Base-by-base conservation (phyloP, 2,888 invertebrate species). In the Catocala nupta region DNA sequence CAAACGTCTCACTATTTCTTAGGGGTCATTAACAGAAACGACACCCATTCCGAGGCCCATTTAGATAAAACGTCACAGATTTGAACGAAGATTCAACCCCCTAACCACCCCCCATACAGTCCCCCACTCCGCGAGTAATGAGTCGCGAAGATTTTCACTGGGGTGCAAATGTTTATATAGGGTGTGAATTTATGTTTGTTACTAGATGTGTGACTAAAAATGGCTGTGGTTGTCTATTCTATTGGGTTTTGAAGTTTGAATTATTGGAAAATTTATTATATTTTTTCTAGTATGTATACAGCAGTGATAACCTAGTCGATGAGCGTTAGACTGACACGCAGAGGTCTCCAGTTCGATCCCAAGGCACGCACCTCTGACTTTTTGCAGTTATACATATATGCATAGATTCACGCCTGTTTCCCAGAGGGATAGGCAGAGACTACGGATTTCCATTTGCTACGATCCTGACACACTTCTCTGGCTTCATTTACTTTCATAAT, bases 41-140 rank as follows among this genome's bases (percentile, higher is more conserved):
- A 88, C 89, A 85, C 89, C 91, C 92, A 93, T 93, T 92, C 85
- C 89, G 89, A 86, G 89, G 90, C 92, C 93, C 93, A 93, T 94
- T 94, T 93, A 94, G 93, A 94, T 94, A 93, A 93, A 94, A 94
- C 90, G 93, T 91, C 92, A 90, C 88, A 94, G 93, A 94, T 94
- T 93, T 93, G 90, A 91, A 91, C 91, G 88, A 91, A 91, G 91
- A 89, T 90, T 87, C 65, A 69, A 66, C 71, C 63, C 77, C 78
- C 77, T 64, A 61, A 25, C 55, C 55, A 66, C 66, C 79, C 70
- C 72, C 71, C 76, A 73, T 48, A 61, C 52, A 25, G 63, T 68
- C 68, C 60, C 56, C 62, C 44, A 47, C 75, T 81, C 82, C 83
- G 80, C 87, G 86, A 85, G 93, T 94, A 93, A 94, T 94, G 93